phyloP scores from a whole-genome alignment of 2,797 vertebrate genomes.

The Florisuga fusca region DNA sequence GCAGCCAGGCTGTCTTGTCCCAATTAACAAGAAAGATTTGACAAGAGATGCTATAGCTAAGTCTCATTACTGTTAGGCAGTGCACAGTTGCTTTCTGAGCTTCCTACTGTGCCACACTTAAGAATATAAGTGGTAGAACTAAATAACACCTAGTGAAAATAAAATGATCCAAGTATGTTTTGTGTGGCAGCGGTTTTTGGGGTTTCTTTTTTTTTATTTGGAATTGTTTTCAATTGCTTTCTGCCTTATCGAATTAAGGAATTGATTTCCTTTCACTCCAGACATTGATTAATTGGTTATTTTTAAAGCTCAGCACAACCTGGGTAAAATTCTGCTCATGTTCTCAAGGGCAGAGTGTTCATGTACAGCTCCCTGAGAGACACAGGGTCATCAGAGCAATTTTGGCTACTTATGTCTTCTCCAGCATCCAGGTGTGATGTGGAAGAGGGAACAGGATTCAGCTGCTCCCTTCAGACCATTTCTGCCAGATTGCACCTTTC shows the following conservation, averaged over 20 bases:
- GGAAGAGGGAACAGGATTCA: not conserved
- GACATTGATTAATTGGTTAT: not conserved
- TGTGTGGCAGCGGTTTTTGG: conserved; percentile 18
- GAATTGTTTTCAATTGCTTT: not conserved
- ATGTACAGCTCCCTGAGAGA: not conserved
- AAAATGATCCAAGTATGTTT: conserved; percentile 27
- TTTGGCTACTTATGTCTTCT: not conserved
- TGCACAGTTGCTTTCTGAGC: conserved; percentile 48
- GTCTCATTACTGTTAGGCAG: conserved; percentile 25
- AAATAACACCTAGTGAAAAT: conserved; percentile 37
- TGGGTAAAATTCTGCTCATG: not conserved
- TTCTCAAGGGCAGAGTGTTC: not conserved
- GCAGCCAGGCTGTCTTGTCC: conserved; percentile 33
- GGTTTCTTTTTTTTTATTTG: not conserved
- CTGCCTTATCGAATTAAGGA: not conserved
- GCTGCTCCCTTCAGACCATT: not conserved
- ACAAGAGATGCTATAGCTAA: conserved; percentile 23
- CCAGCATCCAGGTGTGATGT: not conserved
- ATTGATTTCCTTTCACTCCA: not conserved
- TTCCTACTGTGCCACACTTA: conserved; percentile 57
- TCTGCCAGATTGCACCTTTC: not conserved
- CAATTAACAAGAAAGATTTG: conserved; percentile 39
- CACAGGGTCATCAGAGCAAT: not conserved
- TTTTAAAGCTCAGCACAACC: not conserved
- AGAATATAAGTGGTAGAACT: conserved; percentile 6